phyloP scores from a whole-genome alignment of 37 sponge, comb jelly and placozoan genomes.

The Eunapius fragilis region DNA sequence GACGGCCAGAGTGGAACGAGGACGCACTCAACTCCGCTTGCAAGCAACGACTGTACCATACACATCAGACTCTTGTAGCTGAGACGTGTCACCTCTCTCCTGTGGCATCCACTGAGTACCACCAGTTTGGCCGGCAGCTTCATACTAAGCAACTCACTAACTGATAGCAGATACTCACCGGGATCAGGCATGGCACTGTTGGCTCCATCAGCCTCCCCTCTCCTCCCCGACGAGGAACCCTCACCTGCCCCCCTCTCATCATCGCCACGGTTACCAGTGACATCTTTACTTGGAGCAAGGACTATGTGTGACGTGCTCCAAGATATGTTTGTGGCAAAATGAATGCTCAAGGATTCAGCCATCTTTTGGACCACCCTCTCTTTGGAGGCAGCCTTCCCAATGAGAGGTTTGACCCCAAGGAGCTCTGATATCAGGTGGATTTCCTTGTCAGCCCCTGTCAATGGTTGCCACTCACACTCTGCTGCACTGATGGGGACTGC shows the following conservation, averaged over 20 bases:
- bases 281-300: constrained; percentile 46
- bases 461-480: constrained; percentile 63
- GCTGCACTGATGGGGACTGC: constrained; percentile 47
- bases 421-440: constrained; percentile 72
- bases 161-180: constrained; percentile 70
- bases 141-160: constrained; percentile 57
- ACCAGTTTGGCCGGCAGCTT: constrained; percentile 75
- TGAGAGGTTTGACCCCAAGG: constrained; percentile 60
- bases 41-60: constrained; percentile 73
- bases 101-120: constrained; percentile 74
- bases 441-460: constrained; percentile 84
- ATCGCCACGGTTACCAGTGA: constrained; percentile 8
- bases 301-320: constrained; percentile 81
- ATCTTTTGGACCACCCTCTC: constrained; percentile 54
- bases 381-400: constrained; percentile 65
- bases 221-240: constrained; percentile 30
- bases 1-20: constrained; percentile 89
- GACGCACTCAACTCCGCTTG: constrained; percentile 81
- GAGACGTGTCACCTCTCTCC: constrained; percentile 46
- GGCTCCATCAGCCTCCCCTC: constrained; percentile 65
- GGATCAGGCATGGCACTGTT: constrained; percentile 51
- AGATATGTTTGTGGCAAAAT: constrained; percentile 78
- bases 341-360: constrained; percentile 53
- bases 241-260: constrained; percentile 40
- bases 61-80: constrained; percentile 67